Conservation (phyloP, 2,888 invertebrate species). For the Orthosia incerta region DNA sequence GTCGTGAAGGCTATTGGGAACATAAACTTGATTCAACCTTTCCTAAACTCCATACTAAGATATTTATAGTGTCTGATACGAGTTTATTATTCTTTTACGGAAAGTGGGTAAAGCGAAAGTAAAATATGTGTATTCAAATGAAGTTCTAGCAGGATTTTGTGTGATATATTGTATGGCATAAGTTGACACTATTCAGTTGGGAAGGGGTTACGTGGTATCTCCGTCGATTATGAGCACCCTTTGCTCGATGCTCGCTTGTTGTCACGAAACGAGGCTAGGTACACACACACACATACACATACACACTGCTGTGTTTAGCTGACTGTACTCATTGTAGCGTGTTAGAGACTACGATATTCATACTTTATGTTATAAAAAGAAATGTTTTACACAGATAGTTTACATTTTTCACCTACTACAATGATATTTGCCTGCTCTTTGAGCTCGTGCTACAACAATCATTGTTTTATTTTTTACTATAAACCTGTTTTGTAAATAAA, state of each 20-base stretch:
- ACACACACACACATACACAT: constrained; percentile 15
- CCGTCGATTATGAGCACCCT: constrained; percentile 38
- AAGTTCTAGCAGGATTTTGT: constrained; percentile 34
- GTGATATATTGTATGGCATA: constrained; percentile 51
- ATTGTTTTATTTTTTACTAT: constrained; percentile 35
- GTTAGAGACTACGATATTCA: constrained; percentile 38
- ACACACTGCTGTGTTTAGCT: constrained; percentile 5
- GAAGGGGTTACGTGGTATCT: constrained; percentile 53
- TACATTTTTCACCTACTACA: constrained; percentile 53
- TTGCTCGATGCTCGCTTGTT: constrained; percentile 45
- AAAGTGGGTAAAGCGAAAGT: constrained; percentile 47
- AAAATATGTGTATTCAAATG: constrained; percentile 59
- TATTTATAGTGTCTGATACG: constrained; percentile 41
- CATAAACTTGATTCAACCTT: constrained; percentile 50
- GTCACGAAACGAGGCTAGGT: constrained; percentile 37
- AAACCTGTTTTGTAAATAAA: constrained; percentile 2
- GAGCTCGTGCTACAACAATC: constrained; percentile 13
- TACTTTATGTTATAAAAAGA: constrained; percentile 29
- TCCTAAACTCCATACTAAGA: constrained; percentile 41
- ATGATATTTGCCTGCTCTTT: constrained; percentile 30
- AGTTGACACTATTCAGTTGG: constrained; percentile 43
- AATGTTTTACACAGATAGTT: constrained; percentile 50
- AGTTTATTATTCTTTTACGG: constrained; percentile 55
- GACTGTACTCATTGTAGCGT: constrained; percentile 43
- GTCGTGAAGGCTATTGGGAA: constrained; percentile 30